Conservation (phyloP, 2,797 vertebrate genomes). For the Alosa sapidissima region DNA sequence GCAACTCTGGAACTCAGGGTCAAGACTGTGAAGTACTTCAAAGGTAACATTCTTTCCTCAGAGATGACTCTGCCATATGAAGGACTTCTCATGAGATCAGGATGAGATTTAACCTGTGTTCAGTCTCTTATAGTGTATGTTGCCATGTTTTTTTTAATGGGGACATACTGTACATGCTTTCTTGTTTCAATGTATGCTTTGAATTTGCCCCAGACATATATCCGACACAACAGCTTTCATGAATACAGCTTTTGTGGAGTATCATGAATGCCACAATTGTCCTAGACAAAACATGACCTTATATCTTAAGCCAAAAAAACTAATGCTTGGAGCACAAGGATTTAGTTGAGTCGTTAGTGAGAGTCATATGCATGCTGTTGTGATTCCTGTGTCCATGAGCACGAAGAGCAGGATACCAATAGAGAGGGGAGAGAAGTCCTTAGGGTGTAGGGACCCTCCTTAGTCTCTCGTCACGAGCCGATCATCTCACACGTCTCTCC, state of each 20-base stretch:
- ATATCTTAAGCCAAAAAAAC: neutral
- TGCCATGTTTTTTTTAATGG: neutral
- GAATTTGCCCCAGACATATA: neutral
- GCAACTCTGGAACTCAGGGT: slow-evolving; percentile 93
- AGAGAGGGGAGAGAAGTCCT: neutral
- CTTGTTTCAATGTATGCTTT: neutral
- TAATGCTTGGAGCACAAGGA: neutral
- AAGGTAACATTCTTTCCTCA: slow-evolving; percentile 73
- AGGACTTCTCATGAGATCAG: neutral
- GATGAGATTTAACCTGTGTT: neutral
- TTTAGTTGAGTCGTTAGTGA: neutral
- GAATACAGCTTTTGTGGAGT: neutral
- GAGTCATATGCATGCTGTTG: neutral
- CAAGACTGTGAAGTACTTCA: slow-evolving; percentile 96
- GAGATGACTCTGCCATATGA: neutral
- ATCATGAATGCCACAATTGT: neutral
- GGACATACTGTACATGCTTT: neutral
- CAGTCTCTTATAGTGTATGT: neutral
- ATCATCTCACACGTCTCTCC: neutral
- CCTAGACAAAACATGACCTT: neutral
- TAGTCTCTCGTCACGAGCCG: neutral
- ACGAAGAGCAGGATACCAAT: neutral
- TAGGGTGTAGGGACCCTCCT: neutral
- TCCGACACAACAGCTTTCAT: neutral
- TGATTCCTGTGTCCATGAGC: neutral